phyloP scores from a whole-genome alignment of 2,797 vertebrate species.

The Borostomias antarcticus region DNA sequence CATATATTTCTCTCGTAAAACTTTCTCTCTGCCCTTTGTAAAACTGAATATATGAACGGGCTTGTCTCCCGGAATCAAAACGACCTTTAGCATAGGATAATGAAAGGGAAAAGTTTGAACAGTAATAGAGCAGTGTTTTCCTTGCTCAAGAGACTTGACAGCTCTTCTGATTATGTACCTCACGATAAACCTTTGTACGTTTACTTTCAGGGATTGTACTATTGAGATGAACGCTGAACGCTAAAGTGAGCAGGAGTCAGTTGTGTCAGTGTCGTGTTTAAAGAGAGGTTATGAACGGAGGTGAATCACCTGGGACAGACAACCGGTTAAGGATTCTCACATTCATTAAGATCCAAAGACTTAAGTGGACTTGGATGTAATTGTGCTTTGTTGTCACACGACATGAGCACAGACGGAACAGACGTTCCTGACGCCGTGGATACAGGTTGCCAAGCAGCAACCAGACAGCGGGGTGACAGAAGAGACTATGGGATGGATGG shows the following conservation, averaged over 20 bases:
- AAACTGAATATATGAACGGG: neutral
- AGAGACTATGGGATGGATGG: no score
- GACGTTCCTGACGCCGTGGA: neutral
- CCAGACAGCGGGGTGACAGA: no score
- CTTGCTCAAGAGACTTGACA: neutral
- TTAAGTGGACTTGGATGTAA: neutral
- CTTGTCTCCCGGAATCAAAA: no score
- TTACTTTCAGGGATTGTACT: conserved; percentile 10
- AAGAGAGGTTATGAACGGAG: neutral
- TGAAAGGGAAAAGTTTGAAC: neutral
- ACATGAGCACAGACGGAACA: neutral
- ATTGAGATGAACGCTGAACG: neutral
- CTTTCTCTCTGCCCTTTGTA: neutral
- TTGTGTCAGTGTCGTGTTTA: neutral
- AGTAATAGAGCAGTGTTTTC: neutral
- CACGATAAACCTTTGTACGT: neutral
- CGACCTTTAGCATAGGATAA: neutral
- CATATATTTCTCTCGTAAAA: no score
- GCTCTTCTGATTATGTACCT: neutral
- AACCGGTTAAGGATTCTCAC: neutral
- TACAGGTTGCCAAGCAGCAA: no score
- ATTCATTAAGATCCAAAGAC: neutral
- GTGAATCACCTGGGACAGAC: neutral
- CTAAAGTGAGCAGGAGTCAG: neutral
- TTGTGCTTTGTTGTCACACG: no score